A percentile compares a stretch with the other conserved stretches of the same genome.
Evolutionary conservation across 2,888 invertebrate genomes (phyloP).

Genomic region (Ochropacha duplaris): DNA sequence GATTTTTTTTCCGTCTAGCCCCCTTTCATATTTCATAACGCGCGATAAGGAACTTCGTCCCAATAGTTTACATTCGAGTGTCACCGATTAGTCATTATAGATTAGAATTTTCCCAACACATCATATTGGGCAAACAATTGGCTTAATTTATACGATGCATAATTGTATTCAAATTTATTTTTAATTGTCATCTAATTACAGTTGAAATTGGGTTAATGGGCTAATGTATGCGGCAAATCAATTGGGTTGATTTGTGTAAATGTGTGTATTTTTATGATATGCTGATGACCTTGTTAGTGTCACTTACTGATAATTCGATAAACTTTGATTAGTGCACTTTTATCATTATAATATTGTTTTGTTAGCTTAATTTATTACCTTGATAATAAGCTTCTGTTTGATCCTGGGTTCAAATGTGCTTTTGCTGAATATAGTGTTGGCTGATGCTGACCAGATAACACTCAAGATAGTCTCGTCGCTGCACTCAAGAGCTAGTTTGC

Average conservation of each 20-base stretch:
- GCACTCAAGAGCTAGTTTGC: no score
- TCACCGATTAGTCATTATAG: slow-evolving; percentile 24
- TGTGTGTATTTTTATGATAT: background rate
- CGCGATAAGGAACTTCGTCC: slow-evolving; percentile 10
- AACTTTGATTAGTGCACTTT: no score
- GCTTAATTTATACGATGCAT: slow-evolving; percentile 38
- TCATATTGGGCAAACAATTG: slow-evolving; percentile 22
- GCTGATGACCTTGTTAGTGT: background rate
- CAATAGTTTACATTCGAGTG: slow-evolving; percentile 20
- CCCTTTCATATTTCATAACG: slow-evolving; percentile 2
- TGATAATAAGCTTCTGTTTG: no score
- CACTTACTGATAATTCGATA: background rate
- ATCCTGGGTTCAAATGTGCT: no score
- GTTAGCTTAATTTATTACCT: no score
- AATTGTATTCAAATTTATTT: slow-evolving; percentile 39
- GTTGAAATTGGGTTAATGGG: background rate
- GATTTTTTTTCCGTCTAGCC: no score
- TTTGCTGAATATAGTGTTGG: no score
- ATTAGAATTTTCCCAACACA: slow-evolving; percentile 27
- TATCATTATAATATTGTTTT: no score
- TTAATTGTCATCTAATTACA: slow-evolving; percentile 3
- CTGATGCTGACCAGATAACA: no score
- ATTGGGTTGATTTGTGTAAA: slow-evolving; percentile 1
- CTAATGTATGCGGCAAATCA: background rate
- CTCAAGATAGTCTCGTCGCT: no score